Percentiles rank a stretch among this genome's conserved stretches.
phyloP scores from a whole-genome alignment of 2,113 vertebrate species.

The Pomatorhinus ruficollis region DNA sequence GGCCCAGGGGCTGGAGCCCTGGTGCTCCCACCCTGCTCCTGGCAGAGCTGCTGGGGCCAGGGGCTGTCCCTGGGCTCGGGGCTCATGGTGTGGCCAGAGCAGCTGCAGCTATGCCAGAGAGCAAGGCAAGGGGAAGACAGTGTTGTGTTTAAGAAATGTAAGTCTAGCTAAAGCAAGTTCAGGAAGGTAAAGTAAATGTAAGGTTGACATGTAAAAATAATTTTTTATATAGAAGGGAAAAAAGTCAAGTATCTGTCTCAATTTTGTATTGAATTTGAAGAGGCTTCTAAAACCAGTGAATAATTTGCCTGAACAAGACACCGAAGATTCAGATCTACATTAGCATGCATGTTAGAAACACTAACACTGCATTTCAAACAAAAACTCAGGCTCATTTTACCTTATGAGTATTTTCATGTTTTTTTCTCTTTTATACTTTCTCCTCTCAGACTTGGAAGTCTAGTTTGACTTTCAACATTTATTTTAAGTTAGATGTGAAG shows the following conservation, averaged over 20 bases:
- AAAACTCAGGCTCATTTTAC: neutral
- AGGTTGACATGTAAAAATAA: neutral
- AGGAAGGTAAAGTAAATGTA: neutral
- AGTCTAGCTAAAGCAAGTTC: neutral
- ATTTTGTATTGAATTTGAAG: neutral
- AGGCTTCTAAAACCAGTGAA: neutral
- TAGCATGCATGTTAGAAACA: neutral
- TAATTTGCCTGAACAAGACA: neutral
- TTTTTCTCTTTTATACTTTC: neutral
- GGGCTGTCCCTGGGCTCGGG: neutral
- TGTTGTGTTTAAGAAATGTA: rapidly evolving
- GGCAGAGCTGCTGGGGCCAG: neutral
- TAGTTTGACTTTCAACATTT: neutral
- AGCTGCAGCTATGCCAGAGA: neutral
- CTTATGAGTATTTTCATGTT: neutral
- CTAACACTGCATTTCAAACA: neutral
- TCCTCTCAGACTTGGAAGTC: neutral
- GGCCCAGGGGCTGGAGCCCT: neutral
- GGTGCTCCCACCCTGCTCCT: neutral
- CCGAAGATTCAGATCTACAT: neutral
- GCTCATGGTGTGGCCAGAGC: neutral
- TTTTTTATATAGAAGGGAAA: neutral
- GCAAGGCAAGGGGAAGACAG: neutral
- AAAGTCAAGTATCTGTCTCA: neutral
- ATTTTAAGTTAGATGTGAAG: neutral